Base-by-base conservation (phyloP, 2,797 vertebrate genomes). In the Vespertilio murinus region DNA sequence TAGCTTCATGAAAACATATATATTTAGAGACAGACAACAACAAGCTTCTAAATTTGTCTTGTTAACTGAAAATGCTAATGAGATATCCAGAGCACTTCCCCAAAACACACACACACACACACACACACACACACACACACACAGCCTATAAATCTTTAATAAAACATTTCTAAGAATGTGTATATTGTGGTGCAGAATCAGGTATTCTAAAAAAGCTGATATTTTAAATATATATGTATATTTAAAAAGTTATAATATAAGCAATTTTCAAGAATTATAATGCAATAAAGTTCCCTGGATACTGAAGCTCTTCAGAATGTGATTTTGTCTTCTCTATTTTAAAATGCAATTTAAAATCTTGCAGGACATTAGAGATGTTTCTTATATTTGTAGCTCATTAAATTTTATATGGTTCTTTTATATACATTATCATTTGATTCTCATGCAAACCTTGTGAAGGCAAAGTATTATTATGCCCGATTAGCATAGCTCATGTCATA, bases 361-460 rank as follows among this genome's bases (percentile, higher is more conserved):
- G 45, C 61, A 96, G 75, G 61, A 28, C 42, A 84, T 94, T 96
- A 97, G 75, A 95, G 80, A 89, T 94, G 23, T 96, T 96, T 96
- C 88, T 93, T 94, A 91, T 94, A 96, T 96, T 91, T 96, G 82
- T 89, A 96, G 80, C 59, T 65, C 77, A 93, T 96, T 96, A 96
- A 95, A 87, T 96, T 97, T 97, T 94, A 89, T 88, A 95, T 93
- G 75, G 12, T 94, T 84, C 25, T 96, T 93, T 91, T 42, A 93
- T 65, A 84, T 89, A 94, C 86, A 87, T 91, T 95, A 84, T 84
- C 93, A 80, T 92, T 97, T 96, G 86, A 87, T 77, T 92, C 83
- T 95, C 75, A 93, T 0, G 1, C 74, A 8, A 78, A 94, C 69
- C 83, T 94, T 18, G 78, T 84, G 83, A 94, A 93, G 79, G 61